Conservation (phyloP, 1,140 invertebrate species). For the Mesaphorura yosii region DNA sequence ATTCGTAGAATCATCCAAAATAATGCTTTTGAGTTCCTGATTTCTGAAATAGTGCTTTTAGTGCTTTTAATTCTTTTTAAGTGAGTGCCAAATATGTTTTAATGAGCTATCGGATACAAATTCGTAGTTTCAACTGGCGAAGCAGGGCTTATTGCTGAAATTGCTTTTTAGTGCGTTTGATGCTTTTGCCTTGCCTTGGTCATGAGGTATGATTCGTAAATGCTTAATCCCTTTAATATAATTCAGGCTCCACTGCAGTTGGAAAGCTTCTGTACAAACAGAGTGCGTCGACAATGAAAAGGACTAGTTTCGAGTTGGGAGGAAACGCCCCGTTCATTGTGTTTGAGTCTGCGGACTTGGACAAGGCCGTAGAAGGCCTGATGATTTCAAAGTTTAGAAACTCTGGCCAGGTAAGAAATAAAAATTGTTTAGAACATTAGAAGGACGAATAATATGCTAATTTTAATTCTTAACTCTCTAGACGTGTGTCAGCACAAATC, state of each 20-base stretch:
- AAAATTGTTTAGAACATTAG: not conserved
- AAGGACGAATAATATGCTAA: not conserved
- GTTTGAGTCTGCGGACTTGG: slow-evolving; percentile 76
- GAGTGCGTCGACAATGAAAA: slow-evolving; percentile 59
- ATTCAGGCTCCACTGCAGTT: slow-evolving; percentile 62
- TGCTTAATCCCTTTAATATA: too few species aligned
- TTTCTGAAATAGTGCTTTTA: too few species aligned
- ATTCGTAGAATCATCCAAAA: too few species aligned
- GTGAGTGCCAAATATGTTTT: too few species aligned
- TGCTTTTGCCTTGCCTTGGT: not conserved
- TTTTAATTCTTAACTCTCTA: slow-evolving; percentile 40
- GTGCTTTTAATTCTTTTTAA: too few species aligned
- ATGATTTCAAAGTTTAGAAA: slow-evolving; percentile 91
- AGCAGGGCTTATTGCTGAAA: not conserved
- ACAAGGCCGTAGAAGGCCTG: slow-evolving; percentile 71
- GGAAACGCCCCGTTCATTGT: slow-evolving; percentile 98
- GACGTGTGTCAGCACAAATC: slow-evolving; percentile 90
- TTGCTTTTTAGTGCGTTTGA: not conserved
- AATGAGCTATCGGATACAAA: too few species aligned
- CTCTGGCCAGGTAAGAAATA: slow-evolving; percentile 57
- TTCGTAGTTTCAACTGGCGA: too few species aligned
- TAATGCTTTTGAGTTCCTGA: too few species aligned
- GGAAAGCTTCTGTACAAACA: slow-evolving; percentile 33
- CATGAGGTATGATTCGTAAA: too few species aligned
- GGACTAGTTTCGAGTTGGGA: slow-evolving; percentile 82